Evolutionary conservation across 2,113 vertebrate species (phyloP).

Genomic region (Nothoprocta perdicaria): DNA sequence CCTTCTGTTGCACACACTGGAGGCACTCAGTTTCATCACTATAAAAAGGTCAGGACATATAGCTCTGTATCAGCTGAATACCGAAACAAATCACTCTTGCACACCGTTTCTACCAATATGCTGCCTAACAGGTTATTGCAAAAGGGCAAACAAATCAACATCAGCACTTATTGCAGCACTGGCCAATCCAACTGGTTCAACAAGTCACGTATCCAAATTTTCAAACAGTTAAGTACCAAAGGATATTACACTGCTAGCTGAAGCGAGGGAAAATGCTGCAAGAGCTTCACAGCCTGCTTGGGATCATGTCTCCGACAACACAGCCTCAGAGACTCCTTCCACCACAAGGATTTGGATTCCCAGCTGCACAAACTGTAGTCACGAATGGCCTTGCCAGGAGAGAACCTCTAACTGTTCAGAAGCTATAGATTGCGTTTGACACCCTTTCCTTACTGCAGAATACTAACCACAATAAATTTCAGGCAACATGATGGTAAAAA

Average conservation of each 20-base stretch:
- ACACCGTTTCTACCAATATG: neutral
- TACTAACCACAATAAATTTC: neutral
- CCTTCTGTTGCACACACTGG: conserved; percentile 15
- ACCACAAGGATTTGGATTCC: neutral
- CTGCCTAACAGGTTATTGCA: conserved; percentile 6
- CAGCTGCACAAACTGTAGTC: neutral
- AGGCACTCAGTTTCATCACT: neutral
- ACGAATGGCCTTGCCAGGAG: too few relatives aligned
- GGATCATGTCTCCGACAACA: fast-evolving
- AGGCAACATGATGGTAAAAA: neutral
- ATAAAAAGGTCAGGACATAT: fast-evolving
- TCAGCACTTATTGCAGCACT: neutral
- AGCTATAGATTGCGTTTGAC: too few relatives aligned
- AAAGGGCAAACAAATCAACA: neutral
- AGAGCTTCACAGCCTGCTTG: fast-evolving
- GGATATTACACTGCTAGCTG: neutral
- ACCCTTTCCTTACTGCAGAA: neutral
- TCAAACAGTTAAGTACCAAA: fast-evolving
- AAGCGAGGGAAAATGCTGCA: neutral
- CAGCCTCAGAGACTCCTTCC: neutral
- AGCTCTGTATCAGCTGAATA: neutral
- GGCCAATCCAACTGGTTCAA: conserved; percentile 6
- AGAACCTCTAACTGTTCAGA: too few relatives aligned
- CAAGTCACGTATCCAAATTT: neutral
- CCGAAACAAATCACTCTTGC: neutral